phyloP scores from a whole-genome alignment of 2,113 vertebrate species.

The Alaudala cheleensis region DNA sequence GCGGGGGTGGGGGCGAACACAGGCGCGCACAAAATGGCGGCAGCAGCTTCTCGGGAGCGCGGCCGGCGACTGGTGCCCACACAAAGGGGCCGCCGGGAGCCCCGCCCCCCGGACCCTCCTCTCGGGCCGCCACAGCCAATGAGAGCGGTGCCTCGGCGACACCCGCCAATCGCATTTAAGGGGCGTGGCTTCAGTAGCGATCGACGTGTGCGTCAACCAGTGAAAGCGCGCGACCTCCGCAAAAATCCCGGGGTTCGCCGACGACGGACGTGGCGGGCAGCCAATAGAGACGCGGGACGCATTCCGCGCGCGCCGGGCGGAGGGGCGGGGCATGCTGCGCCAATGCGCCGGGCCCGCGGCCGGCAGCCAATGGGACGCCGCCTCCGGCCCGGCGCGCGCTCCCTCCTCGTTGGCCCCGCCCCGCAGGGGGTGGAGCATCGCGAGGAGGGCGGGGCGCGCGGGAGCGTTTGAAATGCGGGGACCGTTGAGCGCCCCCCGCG shows the following conservation, averaged over 20 bases:
- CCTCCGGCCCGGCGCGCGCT: neutral
- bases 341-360: neutral
- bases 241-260: neutral
- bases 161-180: neutral
- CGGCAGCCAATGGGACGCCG: neutral
- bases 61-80: conserved; percentile 71
- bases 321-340: neutral
- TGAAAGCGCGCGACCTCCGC: neutral
- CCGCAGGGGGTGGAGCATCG: neutral
- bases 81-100: conserved; percentile 77
- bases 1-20: conserved; percentile 47
- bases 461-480: conserved; percentile 27
- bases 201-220: neutral
- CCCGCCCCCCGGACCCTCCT: conserved; percentile 10
- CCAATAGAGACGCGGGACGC: neutral
- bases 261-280: fast-evolving
- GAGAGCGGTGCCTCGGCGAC: neutral
- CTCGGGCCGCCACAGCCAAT: neutral
- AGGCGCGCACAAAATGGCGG: conserved; percentile 67
- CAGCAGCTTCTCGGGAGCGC: neutral
- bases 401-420: neutral
- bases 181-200: neutral
- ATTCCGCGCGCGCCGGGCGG: neutral
- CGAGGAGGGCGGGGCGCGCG: neutral
- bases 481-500: neutral